Evolutionary conservation across 2,113 vertebrate species (phyloP), one percentile per base, ranked within the genome.

Genomic region (Corythornis madagascariensis): DNA sequence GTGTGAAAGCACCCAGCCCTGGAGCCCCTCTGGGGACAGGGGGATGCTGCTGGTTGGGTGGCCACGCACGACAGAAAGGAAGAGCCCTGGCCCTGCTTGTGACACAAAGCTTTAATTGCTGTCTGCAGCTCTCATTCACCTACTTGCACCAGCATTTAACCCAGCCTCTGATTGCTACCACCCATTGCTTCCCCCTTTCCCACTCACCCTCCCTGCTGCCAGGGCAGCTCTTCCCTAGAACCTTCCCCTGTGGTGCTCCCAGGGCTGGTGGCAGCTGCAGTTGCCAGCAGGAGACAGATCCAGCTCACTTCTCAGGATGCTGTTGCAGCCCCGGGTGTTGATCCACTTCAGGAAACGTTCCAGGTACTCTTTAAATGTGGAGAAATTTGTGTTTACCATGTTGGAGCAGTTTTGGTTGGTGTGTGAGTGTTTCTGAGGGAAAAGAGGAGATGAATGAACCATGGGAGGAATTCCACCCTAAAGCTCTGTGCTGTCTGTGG

Each of bases 301-400:
- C 4, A 0, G 1, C 16, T 50, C 5, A 0, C 16, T 35, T 42
- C 24, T 81, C n/a, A 2, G 0, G 0, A 9, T 3, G 6, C 3
- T 50, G 1, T 1, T 52, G 88, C 94, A 95, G 13, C 21, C 0
- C 2, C 22, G 1, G 7, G 4, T 1, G 1, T 91, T 89, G 64
- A 94, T 2, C 92, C 95, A 96, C 25, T 0, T 43, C 80, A 94
- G 26, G 76, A 94, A 95, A 16, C 83, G 42, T 80, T 70, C 1
- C 77, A 96, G 75, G 0, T 11, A 40, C 18, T 38, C 0, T 77
- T 79, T 95, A 57, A 96, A 96, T 10, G 0, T 0, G 1, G 6
- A 1, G 79, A 95, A 96, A 4, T 1, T 0, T 2, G 25, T 47
- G 8, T 1, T 2, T 18, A 0, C 0, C 2, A 0, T 5, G 4